Evolutionary conservation across 2,797 vertebrate genomes (phyloP), one percentile per base, ranked within the genome.

Genomic region (Denticeps clupeoides): DNA sequence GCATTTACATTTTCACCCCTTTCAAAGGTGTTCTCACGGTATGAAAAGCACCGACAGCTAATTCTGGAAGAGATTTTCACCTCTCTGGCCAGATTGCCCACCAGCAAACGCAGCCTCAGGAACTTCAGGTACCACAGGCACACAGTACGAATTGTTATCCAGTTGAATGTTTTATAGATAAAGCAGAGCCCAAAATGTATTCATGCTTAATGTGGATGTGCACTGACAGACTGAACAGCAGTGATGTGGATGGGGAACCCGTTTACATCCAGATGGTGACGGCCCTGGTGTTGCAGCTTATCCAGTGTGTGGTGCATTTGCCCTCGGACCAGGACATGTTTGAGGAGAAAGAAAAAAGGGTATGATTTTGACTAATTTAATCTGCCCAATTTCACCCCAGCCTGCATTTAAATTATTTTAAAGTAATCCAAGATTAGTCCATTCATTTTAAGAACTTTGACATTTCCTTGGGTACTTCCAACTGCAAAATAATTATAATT

Each of bases 261-360:
- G 82, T 97, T 84, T 93, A 90, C 72, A 98, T 98, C 71, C 93
- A 98, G 66, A 97, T 98, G 93, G 93, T 98, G 66, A 97, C 91
- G 0, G 93, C 93, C 41, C 72, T 98, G 63, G 93, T 98, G 59
- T 82, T 98, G 65, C 93, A 97, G 51, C 83, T 98, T 57, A 98
- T 97, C 76, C 93, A 98, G 56, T 98, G 93, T 70, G 93, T 98
- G 23, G 93, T 97, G n/a, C 92, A 96, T 47, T 78, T 97, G 9
- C 91, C 93, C 37, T 83, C 63, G 33, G 90, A 96, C 70, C 91
- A 75, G 52, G 88, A 95, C 47, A 64, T 13, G 53, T 77, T 80
- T 40, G 86, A 88, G 40, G 93, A 97, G 89, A 96, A 46, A 81
- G 85, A 32, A 91, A 91, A 58, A 84, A 45, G 49, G 46, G 25